Percentiles rank a stretch among this genome's conserved stretches.
Conservation (phyloP, 2,888 invertebrate genomes). For the Cheilosia grossa region DNA sequence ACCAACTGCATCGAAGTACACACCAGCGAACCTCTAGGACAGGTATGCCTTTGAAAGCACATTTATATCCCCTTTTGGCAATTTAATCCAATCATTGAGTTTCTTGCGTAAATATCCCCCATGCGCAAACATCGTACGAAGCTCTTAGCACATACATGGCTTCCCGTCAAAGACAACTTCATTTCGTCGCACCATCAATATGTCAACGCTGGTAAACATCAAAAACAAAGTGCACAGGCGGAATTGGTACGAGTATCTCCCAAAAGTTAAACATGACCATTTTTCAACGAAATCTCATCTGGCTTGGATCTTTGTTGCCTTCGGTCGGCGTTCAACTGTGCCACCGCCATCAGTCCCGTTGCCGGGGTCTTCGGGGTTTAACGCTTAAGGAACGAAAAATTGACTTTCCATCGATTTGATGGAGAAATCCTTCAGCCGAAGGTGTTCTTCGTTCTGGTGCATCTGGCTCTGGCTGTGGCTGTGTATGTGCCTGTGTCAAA, state of each 20-base stretch:
- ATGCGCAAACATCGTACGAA: constrained; percentile 43
- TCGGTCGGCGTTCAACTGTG: constrained; percentile 14
- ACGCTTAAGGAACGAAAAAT: constrained; percentile 56
- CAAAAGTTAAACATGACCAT: constrained; percentile 65
- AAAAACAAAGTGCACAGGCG: constrained; percentile 63
- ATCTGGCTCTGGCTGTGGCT: constrained; percentile 20
- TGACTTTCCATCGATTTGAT: constrained; percentile 60
- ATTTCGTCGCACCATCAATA: constrained; percentile 71
- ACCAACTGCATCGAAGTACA: constrained; percentile 18
- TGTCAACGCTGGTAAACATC: constrained; percentile 71
- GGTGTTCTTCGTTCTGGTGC: constrained; percentile 8
- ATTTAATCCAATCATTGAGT: constrained; percentile 68
- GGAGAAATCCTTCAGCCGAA: constrained; percentile 47
- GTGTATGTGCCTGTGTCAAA: constrained; percentile 54
- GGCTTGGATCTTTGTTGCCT: constrained; percentile 20
- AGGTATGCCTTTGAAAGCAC: constrained; percentile 17
- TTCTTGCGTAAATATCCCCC: constrained; percentile 56
- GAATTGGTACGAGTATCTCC: background rate
- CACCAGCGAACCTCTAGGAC: background rate
- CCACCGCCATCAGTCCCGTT: constrained; percentile 12
- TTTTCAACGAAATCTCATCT: constrained; percentile 62
- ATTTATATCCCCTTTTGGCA: constrained; percentile 59
- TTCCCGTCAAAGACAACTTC: constrained; percentile 67
- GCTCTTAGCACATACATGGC: constrained; percentile 35
- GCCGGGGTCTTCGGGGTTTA: constrained; percentile 18